Evolutionary conservation across 1,140 invertebrate genomes (phyloP).

Genomic region (Drosophila erecta): DNA sequence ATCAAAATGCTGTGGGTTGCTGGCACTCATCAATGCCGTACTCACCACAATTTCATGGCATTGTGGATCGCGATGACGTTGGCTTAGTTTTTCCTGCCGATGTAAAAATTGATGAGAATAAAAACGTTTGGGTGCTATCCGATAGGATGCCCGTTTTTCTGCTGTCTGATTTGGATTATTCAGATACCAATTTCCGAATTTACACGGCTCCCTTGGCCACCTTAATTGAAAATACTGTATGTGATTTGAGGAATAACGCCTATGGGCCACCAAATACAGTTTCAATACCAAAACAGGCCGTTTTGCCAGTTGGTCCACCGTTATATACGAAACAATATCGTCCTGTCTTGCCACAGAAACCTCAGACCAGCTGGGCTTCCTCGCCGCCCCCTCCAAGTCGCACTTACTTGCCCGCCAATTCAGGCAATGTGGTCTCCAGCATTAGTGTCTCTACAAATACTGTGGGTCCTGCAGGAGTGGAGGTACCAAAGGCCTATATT

Average conservation of each 20-base stretch:
- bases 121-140: slow-evolving; percentile 91
- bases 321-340: slow-evolving; percentile 63
- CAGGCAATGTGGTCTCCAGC: slow-evolving; percentile 45
- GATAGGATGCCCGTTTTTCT: slow-evolving; percentile 92
- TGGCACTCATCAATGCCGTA: slow-evolving; percentile 90
- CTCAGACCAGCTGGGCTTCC: slow-evolving; percentile 55
- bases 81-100: slow-evolving; percentile 91
- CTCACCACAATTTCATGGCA: slow-evolving; percentile 88
- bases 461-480: slow-evolving; percentile 33
- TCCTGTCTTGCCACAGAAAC: slow-evolving; percentile 49
- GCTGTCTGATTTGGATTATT: slow-evolving; percentile 89
- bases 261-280: slow-evolving; percentile 73
- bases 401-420: slow-evolving; percentile 57
- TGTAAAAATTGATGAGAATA: slow-evolving; percentile 89
- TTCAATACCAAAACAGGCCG: slow-evolving; percentile 47
- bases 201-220: slow-evolving; percentile 88
- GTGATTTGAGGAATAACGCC: slow-evolving; percentile 85
- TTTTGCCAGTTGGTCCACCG: slow-evolving; percentile 15
- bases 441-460: slow-evolving; percentile 46
- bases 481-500: slow-evolving; percentile 77
- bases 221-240: slow-evolving; percentile 89
- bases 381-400: slow-evolving; percentile 37
- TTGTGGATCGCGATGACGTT: slow-evolving; percentile 90
- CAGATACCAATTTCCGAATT: slow-evolving; percentile 92
- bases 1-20: slow-evolving; percentile 92